A percentile compares a stretch with the other conserved stretches of the same genome.
Evolutionary conservation across 2,888 invertebrate genomes (phyloP).

Genomic region (Orthosia incerta): DNA sequence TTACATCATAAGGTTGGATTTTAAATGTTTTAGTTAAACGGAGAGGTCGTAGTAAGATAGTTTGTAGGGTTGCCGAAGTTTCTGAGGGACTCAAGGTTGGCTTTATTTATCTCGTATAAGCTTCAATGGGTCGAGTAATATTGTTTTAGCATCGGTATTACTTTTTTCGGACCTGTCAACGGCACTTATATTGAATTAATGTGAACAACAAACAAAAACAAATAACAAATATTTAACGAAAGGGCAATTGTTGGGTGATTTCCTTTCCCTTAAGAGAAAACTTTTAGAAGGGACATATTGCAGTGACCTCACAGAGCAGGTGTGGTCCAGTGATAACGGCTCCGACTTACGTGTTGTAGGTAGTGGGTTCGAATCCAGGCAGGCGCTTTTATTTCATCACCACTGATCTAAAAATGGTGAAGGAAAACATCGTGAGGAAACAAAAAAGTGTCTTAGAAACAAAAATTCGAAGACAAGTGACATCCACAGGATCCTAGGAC

Average conservation of each 20-base stretch:
- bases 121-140: conserved; percentile 24
- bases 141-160: conserved; percentile 2
- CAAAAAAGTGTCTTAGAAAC: too few species aligned
- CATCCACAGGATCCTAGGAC: too few species aligned
- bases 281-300: too few species aligned
- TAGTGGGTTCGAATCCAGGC: too few species aligned
- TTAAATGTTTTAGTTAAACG: background rate
- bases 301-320: background rate
- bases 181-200: background rate
- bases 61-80: conserved; percentile 6
- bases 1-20: accelerated
- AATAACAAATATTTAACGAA: background rate
- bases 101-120: conserved; percentile 15
- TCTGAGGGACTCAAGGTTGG: conserved; percentile 32
- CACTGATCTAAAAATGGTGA: too few species aligned
- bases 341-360: too few species aligned
- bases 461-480: too few species aligned
- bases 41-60: background rate
- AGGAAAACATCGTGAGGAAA: too few species aligned
- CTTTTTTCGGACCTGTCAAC: background rate
- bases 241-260: background rate
- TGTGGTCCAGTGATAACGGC: too few species aligned
- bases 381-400: too few species aligned
- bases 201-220: too few species aligned
- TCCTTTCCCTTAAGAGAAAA: too few species aligned